These are phyloP conservation scores for Tyria jacobaeae DNA, from an alignment of 2,888 invertebrate species.

Conservation along the genomic window DNA sequence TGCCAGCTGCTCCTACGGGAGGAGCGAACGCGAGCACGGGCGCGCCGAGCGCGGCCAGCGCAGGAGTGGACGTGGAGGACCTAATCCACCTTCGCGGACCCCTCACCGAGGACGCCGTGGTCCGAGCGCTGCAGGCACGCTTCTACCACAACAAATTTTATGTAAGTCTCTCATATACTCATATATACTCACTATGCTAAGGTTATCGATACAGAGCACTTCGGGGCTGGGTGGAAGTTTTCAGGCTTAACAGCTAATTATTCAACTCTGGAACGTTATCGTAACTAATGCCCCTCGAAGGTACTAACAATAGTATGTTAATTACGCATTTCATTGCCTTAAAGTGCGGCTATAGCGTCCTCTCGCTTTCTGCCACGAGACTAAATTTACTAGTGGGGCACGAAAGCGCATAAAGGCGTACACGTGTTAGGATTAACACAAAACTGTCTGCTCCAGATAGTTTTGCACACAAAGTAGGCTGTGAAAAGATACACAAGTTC, in stretches of 20 bases:
- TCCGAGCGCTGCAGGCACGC: slow-evolving; percentile 95
- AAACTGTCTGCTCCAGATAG: not conserved
- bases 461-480: not conserved
- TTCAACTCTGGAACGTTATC: too few relatives aligned
- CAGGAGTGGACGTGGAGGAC: slow-evolving; percentile 90
- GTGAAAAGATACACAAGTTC: not conserved
- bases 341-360: too few relatives aligned
- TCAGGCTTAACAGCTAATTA: too few relatives aligned
- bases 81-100: slow-evolving; percentile 97
- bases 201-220: not conserved
- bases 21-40: slow-evolving; percentile 39
- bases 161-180: slow-evolving; percentile 89
- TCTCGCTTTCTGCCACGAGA: too few relatives aligned
- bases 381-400: too few relatives aligned
- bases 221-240: not conserved
- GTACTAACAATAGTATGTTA: too few relatives aligned
- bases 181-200: too few relatives aligned
- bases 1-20: slow-evolving; percentile 44
- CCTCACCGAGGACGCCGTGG: slow-evolving; percentile 97
- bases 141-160: slow-evolving; percentile 95
- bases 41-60: slow-evolving; percentile 37
- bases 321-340: too few relatives aligned
- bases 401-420: too few relatives aligned
- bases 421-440: too few relatives aligned
- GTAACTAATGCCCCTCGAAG: too few relatives aligned